Conservation (phyloP, 2,113 vertebrate genomes). For the Ameiurus melas region DNA sequence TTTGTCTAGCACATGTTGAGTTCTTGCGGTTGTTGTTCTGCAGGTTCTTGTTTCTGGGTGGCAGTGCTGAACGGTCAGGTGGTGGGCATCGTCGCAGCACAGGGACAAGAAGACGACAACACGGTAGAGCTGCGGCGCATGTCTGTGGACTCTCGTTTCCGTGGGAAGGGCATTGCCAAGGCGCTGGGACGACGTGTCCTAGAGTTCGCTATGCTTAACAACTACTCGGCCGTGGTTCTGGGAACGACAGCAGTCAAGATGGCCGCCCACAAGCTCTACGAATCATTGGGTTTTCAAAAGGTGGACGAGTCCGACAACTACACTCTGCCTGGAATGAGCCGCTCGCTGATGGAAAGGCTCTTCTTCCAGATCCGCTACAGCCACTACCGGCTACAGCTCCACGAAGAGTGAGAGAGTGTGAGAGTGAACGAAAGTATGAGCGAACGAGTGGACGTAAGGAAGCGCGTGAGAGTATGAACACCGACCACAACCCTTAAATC, state of each 20-base stretch:
- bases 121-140: constrained; percentile 92
- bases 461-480: constrained; percentile 41
- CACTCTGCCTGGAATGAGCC: constrained; percentile 90
- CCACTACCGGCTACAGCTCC: constrained; percentile 96
- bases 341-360: constrained; percentile 88
- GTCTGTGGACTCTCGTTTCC: constrained; percentile 95
- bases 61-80: constrained; percentile 90
- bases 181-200: constrained; percentile 92
- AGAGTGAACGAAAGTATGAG: constrained; percentile 56
- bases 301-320: constrained; percentile 86
- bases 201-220: constrained; percentile 93
- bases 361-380: constrained; percentile 99
- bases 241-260: constrained; percentile 96
- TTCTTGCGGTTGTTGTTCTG: background rate
- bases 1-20: background rate
- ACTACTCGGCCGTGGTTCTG: constrained; percentile 91
- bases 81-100: constrained; percentile 92
- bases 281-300: constrained; percentile 96
- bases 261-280: constrained; percentile 97
- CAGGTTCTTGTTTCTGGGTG: constrained; percentile 99
- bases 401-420: constrained; percentile 83
- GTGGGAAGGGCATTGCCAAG: constrained; percentile 96
- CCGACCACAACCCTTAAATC: constrained; percentile 45
- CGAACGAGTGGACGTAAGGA: constrained; percentile 50
- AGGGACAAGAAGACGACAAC: constrained; percentile 91